Base-by-base conservation (phyloP, 2,888 invertebrate species). In the Tinea semifulvella region DNA sequence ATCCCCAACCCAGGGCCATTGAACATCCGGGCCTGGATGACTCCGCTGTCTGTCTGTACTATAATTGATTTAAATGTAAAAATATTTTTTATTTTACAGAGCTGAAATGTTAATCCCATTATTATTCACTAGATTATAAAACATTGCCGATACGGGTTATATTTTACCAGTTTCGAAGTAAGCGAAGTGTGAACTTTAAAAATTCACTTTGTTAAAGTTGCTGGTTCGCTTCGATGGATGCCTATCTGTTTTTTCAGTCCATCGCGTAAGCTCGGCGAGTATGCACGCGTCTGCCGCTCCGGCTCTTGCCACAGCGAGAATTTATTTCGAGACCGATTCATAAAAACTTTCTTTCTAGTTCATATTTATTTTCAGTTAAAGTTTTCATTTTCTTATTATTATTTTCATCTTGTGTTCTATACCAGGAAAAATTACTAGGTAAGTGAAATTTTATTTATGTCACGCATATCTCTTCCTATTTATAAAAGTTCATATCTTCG, bases 361-460 rank as follows among this genome's bases (percentile, higher is more conserved):
- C 17, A 16, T 35, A 14, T 11, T 35, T 35, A 14, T 13, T 36
- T 18, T 36, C 18, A 17, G 3, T 36, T 16, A 2, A 40, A 36
- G 28, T 20, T 45, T 43, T 31, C 8, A 22, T 22, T 31, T 25
- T 25, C 35, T 25, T 27, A 3, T 31, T 20, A 27, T 43, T 27
- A 26, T 43, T 36, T 44, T 43, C 17, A 31, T 26, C 16, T 11
- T 22, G 28, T 40, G 8, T 17, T 40, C 27, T 13, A 7, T 25
- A 13, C 10, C 42, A 3, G 10, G 27, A 3, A 40, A 2, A 18
- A 17, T 31, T 11, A 31, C 19, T 31, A 28, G 31, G 31, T 43
- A 31, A 31, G 11, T 19, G 11, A 7, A 22, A 8, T 22, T 22
- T 22, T 22, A 7, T 22, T 22, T 22, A n/a, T n/a, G n/a, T n/a